Conservation (phyloP, 2,113 vertebrate genomes). For the Lonchura striata region DNA sequence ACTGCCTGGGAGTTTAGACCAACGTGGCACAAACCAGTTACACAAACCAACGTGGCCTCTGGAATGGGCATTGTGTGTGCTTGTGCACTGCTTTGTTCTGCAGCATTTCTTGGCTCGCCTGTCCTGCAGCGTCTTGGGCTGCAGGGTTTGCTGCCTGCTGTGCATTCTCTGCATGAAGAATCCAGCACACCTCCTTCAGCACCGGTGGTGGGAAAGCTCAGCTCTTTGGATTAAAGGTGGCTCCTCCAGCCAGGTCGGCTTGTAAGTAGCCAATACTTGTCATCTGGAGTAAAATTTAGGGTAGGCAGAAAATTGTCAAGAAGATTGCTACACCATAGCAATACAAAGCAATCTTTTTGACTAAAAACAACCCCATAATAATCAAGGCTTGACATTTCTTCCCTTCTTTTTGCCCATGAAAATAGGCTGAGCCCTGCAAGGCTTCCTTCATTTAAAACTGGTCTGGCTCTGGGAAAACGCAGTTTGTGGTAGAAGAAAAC, state of each 20-base stretch:
- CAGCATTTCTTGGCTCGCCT: neutral
- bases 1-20: neutral
- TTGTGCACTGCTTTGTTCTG: rapidly evolving
- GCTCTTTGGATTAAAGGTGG: neutral
- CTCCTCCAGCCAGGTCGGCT: neutral
- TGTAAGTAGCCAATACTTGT: neutral
- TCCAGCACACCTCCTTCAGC: too few species aligned
- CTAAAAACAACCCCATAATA: neutral
- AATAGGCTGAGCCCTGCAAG: neutral
- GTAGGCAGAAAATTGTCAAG: neutral
- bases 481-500: neutral
- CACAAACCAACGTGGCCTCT: rapidly evolving
- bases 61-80: neutral
- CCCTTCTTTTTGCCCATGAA: neutral
- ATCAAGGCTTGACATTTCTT: neutral
- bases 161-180: neutral
- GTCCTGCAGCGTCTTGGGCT: rapidly evolving
- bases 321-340: neutral
- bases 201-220: rapidly evolving
- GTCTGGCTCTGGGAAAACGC: neutral
- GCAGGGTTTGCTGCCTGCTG: neutral
- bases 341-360: neutral
- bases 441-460: neutral
- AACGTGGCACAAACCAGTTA: too few species aligned
- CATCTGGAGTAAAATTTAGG: neutral